These are phyloP conservation scores for Huso huso DNA, from an alignment of 2,797 vertebrate species.

Conservation along the genomic window DNA sequence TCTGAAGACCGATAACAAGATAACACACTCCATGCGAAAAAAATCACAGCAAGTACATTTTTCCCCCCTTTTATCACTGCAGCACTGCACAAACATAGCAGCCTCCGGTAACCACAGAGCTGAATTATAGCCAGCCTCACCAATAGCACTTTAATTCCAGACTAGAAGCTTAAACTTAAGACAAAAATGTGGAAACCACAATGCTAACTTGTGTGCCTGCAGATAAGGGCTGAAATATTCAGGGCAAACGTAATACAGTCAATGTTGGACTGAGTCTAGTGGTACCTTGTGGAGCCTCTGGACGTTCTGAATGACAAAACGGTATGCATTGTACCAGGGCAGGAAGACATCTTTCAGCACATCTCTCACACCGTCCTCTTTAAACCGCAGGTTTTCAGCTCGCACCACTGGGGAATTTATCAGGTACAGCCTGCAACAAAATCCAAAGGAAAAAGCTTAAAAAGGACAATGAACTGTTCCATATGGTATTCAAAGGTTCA, in stretches of 20 bases:
- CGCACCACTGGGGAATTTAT: conserved; percentile 96
- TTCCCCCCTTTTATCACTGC: too few relatives aligned
- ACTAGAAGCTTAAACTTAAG: too few relatives aligned
- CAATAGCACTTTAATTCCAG: too few relatives aligned
- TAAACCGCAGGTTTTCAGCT: conserved; percentile 93
- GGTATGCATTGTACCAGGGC: conserved; percentile 97
- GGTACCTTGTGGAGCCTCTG: conserved; percentile 83
- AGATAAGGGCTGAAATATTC: too few relatives aligned
- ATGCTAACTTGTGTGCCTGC: too few relatives aligned
- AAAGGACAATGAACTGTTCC: not conserved
- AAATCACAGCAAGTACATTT: too few relatives aligned
- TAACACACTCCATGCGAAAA: too few relatives aligned
- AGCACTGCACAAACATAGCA: not conserved
- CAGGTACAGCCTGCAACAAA: conserved; percentile 74
- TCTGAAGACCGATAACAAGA: too few relatives aligned
- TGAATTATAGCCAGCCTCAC: not conserved
- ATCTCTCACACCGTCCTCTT: conserved; percentile 91
- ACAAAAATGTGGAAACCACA: too few relatives aligned
- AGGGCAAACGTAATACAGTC: too few relatives aligned
- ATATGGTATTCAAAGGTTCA: too few relatives aligned
- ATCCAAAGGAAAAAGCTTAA: conserved; percentile 6
- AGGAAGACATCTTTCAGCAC: conserved; percentile 93
- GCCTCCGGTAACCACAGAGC: not conserved
- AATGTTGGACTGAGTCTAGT: too few relatives aligned
- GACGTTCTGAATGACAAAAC: conserved; percentile 90